Evolutionary conservation across 1,140 invertebrate genomes (phyloP), one percentile per base, ranked within the genome.

Genomic region (Rhagoletis zephyria): DNA sequence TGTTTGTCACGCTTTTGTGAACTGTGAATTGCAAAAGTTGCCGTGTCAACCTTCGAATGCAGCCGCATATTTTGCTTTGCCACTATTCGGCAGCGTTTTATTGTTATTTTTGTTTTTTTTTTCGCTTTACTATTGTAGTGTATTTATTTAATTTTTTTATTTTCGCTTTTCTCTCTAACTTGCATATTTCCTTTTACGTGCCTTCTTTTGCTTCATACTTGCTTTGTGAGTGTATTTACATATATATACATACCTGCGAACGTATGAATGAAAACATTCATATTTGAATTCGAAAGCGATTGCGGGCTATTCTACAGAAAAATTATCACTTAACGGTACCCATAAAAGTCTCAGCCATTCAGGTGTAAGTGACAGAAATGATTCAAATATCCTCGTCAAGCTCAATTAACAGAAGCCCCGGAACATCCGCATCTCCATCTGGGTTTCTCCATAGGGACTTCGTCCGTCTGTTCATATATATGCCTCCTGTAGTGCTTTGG

Each of bases 1-100:
- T 81, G 74, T 81, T 81, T 81, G 74, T 48, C 74, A 81, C 74
- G 74, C 74, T 81, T 81, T 81, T 81, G 74, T 81, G 74, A 81
- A 81, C 74, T 81, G 74, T 81, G 74, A 81, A 81, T 81, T 81
- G 45, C n/a, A 81, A 81, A 81, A 81, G 74, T 81, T 81, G 74
- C 74, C 74, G 74, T 81, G 74, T 81, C 74, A 81, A 81, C 74
- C 74, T 81, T 81, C 74, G 74, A 81, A 16, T 81, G 74, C 74
- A 81, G 48, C 56, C 48, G 74, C 74, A 81, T 81, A 81, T 81
- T 81, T 81, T 81, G 74, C 74, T 81, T 81, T 81, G 48, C 48
- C 74, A 81, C 74, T 81, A 2, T 56, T 81, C 45, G 48, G 42
- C 74, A 81, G 10, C 48, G 48, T 81, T 81, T 81, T 48, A 81